A percentile compares a stretch with the other conserved stretches of the same genome.
phyloP scores from a whole-genome alignment of 2,113 vertebrate species.

The Cyphomyrus plagiostoma region DNA sequence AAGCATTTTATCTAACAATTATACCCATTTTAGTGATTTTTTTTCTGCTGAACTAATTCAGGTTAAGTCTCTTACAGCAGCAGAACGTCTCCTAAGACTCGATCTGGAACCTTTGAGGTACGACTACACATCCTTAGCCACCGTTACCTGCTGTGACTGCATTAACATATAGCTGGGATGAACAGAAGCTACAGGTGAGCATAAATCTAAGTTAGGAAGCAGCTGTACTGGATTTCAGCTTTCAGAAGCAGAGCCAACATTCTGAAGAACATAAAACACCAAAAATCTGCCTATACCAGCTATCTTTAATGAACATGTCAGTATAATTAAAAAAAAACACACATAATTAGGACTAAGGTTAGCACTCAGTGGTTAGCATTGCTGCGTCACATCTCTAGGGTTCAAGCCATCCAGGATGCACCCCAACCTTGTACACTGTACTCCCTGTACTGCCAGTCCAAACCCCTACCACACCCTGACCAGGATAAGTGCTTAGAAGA shows the following conservation, averaged over 20 bases:
- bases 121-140: neutral
- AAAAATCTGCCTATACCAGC: slow-evolving; percentile 20
- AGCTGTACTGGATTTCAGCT: neutral
- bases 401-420: neutral
- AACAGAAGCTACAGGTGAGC: neutral
- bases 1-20: slow-evolving; percentile 6
- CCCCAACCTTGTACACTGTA: neutral
- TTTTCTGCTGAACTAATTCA: neutral
- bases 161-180: neutral
- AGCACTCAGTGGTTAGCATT: neutral
- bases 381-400: neutral
- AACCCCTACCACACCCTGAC: neutral
- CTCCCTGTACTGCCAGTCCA: neutral
- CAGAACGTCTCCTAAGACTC: neutral
- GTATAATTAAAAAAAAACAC: neutral
- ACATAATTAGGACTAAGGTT: neutral
- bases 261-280: neutral
- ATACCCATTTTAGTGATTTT: neutral
- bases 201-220: neutral
- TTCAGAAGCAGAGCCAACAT: neutral
- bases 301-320: slow-evolving; percentile 27
- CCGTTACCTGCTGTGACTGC: neutral
- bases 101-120: neutral
- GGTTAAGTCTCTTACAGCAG: neutral
- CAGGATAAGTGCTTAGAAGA: neutral